Evolutionary conservation across 1,140 invertebrate species (phyloP).

Genomic region (Hormaphis cornu): DNA sequence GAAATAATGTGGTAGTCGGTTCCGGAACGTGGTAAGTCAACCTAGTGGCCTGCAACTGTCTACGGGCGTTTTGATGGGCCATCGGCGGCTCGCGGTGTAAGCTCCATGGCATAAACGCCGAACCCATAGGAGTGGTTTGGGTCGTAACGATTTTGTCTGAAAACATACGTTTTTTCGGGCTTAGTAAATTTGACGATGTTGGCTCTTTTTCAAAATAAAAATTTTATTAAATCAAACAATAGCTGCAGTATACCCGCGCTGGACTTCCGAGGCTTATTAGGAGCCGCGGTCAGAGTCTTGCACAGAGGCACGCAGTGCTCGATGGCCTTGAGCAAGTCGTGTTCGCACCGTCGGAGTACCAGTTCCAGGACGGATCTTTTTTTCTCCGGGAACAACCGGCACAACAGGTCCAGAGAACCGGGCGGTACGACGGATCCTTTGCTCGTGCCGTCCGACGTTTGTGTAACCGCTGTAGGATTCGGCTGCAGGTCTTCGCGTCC

Average conservation of each 20-base stretch:
- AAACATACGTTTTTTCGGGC: background rate
- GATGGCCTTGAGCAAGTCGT: conserved; percentile 71
- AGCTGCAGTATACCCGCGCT: background rate
- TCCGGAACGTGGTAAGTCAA: conserved; percentile 25
- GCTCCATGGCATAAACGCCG: conserved; percentile 17
- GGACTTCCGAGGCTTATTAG: background rate
- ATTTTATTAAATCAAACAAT: background rate
- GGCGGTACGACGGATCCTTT: conserved; percentile 12
- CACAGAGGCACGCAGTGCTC: conserved; percentile 47
- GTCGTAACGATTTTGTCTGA: background rate
- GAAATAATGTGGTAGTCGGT: conserved; percentile 17
- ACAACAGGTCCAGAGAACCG: conserved; percentile 67
- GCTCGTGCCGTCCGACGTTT: background rate
- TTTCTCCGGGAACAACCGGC: conserved; percentile 78
- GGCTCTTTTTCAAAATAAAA: no score
- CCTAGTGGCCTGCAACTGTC: conserved; percentile 13
- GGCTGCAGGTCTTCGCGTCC: background rate
- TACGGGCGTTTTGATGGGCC: conserved; percentile 33
- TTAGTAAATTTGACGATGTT: no score
- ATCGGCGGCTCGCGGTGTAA: conserved; percentile 31
- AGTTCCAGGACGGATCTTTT: conserved; percentile 74
- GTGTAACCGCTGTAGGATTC: background rate
- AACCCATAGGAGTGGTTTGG: background rate
- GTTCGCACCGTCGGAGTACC: conserved; percentile 72
- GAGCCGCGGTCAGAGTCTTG: background rate